Conservation (phyloP, 2,113 vertebrate species). For the Ailurus styani region DNA sequence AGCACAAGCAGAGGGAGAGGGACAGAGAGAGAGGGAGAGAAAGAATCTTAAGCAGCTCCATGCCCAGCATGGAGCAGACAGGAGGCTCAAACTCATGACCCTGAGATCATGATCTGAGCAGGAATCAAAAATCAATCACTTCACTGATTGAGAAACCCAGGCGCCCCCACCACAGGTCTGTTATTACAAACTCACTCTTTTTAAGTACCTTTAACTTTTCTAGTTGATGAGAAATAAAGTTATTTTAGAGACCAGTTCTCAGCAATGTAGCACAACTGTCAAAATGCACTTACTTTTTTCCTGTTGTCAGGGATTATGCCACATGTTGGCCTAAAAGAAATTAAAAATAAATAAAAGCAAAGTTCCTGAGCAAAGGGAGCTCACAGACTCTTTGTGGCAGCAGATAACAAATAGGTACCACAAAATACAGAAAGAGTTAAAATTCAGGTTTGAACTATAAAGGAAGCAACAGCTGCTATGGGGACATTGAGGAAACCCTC, state of each 20-base stretch:
- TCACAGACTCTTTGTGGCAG: not conserved
- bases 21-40: not conserved
- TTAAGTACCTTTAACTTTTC: not conserved
- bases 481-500: not conserved
- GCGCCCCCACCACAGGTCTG: not conserved
- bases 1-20: not conserved
- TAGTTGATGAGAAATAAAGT: not conserved
- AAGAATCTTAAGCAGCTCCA: not conserved
- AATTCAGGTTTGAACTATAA: not conserved
- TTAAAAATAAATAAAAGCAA: slow-evolving; percentile 33
- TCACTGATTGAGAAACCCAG: not conserved
- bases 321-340: not conserved
- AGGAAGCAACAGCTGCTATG: not conserved
- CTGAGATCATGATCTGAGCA: not conserved
- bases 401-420: not conserved
- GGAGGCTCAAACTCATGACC: not conserved
- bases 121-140: not conserved
- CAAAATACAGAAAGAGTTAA: not conserved
- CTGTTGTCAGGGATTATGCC: not conserved
- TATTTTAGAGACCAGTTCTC: not conserved
- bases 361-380: not conserved
- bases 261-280: not conserved
- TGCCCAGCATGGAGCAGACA: not conserved
- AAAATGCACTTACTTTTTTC: not conserved
- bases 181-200: not conserved